Base-by-base conservation (phyloP, 2,797 vertebrate species). In the Harpagifer antarcticus region DNA sequence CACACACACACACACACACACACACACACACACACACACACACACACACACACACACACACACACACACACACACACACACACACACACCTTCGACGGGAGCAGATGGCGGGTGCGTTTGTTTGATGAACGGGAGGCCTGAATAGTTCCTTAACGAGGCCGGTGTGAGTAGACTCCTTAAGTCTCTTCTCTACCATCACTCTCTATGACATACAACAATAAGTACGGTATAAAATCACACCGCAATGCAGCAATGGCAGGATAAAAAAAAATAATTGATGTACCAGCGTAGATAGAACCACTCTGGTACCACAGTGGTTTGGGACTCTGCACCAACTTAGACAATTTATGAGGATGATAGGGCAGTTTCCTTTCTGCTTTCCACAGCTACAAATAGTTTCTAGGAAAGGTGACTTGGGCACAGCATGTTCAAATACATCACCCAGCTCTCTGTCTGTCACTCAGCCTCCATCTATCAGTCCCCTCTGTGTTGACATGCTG, bases 141-240 rank as follows among this genome's bases (percentile, higher is more conserved):
- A 87, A 85, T 71, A 78, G 75, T 82, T 90, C 78, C 83, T 88
- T 91, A 92, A 92, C 86, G 84, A 92, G 89, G 84, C 48, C 69
- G 82, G 77, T 87, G 86, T 88, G 86, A 89, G 85, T 72, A 64
- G 82, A 90, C 86, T 92, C 80, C 83, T 87, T 79, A 88, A 89
- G 82, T 86, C 72, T 78, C 71, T 50, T 76, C 80, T 59, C 66
- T 54, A 42, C 74, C 82, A 74, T 86, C 84, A 77, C 72, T 87
- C 83, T 85, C 76, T 19, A 61, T 88, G 82, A 90, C 78, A 84
- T 50, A 62, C 74, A 72, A 72, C 74, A 59, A 78, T 67, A 79
- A 83, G 79, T 87, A 86, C 67, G 66, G 79, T 81, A 66, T 69
- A 77, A 84, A 86, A 73, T 78, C 71, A 73, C 42, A 85, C 87